Conservation (phyloP, 2,888 invertebrate species). For the Diloba caeruleocephala region DNA sequence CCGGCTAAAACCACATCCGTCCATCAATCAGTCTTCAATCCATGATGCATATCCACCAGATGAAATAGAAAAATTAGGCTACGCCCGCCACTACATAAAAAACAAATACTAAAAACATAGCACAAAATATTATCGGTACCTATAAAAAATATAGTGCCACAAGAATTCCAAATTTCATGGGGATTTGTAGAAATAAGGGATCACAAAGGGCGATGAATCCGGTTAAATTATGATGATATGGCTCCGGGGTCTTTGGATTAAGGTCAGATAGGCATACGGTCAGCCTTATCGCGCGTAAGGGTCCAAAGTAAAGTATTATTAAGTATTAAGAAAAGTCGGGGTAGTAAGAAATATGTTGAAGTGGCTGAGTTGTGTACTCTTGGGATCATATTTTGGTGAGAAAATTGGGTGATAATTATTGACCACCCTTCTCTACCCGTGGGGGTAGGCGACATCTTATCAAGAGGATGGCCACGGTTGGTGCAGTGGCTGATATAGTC, state of each 20-base stretch:
- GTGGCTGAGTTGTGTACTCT: constrained; percentile 7
- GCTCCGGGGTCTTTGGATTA: constrained; percentile 28
- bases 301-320: constrained; percentile 28
- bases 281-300: constrained; percentile 40
- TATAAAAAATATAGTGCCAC: too few relatives aligned
- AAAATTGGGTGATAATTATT: constrained; percentile 20
- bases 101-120: too few relatives aligned
- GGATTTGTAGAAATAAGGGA: constrained; percentile 16
- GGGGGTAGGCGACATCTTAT: too few relatives aligned
- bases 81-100: too few relatives aligned
- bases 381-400: constrained; percentile 23
- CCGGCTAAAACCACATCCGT: too few relatives aligned
- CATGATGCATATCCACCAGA: too few relatives aligned
- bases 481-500: too few relatives aligned
- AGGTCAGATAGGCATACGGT: constrained; percentile 43
- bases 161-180: constrained; percentile 1
- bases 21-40: too few relatives aligned
- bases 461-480: too few relatives aligned
- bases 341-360: constrained; percentile 17
- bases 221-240: constrained; percentile 50
- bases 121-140: too few relatives aligned
- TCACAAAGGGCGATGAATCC: constrained; percentile 37
- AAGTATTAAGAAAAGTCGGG: constrained; percentile 41
- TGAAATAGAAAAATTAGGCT: too few relatives aligned
- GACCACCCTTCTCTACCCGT: too few relatives aligned